Evolutionary conservation across 2,797 vertebrate genomes (phyloP).

Genomic region (Merluccius polli): DNA sequence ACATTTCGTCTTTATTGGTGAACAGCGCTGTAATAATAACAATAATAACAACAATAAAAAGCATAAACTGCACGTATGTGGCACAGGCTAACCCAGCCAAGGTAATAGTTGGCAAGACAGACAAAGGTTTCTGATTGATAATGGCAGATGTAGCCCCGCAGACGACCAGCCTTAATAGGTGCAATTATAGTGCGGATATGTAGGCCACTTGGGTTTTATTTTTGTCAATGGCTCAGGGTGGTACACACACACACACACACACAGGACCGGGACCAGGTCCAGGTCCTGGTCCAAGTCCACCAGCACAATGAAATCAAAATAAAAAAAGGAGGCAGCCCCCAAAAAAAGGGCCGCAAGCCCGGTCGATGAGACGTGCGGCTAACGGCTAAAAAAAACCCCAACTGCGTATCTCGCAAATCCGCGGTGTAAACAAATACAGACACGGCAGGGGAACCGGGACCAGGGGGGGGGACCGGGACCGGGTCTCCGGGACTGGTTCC

Average conservation of each 20-base stretch:
- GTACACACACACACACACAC: too few species aligned
- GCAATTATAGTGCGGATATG: conserved; percentile 20
- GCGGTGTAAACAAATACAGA: conserved; percentile 73
- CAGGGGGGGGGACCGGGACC: conserved; percentile 3
- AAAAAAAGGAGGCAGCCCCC: neutral
- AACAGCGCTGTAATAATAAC: neutral
- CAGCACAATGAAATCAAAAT: conserved; percentile 49
- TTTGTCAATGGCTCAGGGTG: neutral
- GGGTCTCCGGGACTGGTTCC: conserved; percentile 8
- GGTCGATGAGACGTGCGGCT: conserved; percentile 49
- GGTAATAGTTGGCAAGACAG: conserved; percentile 48
- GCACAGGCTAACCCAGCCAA: conserved; percentile 42
- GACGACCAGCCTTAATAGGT: conserved; percentile 27
- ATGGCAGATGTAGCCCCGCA: conserved; percentile 57
- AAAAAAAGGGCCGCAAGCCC: conserved; percentile 29
- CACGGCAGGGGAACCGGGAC: conserved; percentile 48
- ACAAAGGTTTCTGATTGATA: conserved; percentile 69
- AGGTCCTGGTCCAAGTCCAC: too few species aligned
- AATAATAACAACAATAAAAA: too few species aligned
- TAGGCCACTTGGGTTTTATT: conserved; percentile 7
- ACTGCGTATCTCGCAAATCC: conserved; percentile 72
- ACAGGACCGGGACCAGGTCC: too few species aligned
- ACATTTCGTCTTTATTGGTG: neutral
- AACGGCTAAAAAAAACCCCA: conserved; percentile 58
- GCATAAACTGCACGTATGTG: conserved; percentile 38